Evolutionary conservation across 2,888 invertebrate genomes (phyloP).

Genomic region (Drosophila ustulata): DNA sequence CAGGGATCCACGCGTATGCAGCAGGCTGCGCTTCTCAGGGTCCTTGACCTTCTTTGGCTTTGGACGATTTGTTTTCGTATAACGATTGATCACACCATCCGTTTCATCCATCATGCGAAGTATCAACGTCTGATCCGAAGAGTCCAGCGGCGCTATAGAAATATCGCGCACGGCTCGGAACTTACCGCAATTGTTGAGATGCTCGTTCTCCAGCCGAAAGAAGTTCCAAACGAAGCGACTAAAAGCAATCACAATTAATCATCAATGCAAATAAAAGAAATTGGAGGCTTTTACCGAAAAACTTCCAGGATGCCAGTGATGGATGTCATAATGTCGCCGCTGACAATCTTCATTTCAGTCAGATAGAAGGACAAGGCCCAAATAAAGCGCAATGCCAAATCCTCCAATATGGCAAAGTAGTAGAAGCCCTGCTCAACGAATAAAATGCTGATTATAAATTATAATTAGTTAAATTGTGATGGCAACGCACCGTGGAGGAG

Average conservation of each 20-base stretch:
- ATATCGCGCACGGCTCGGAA: slow-evolving; percentile 99
- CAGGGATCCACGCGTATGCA: slow-evolving; percentile 85
- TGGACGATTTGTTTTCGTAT: slow-evolving; percentile 87
- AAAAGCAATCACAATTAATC: not conserved
- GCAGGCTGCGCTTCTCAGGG: slow-evolving; percentile 86
- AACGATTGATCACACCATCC: slow-evolving; percentile 93
- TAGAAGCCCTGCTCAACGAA: slow-evolving; percentile 89
- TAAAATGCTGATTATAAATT: not conserved
- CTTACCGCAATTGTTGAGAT: slow-evolving; percentile 99
- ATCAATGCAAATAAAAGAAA: not conserved
- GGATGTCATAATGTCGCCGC: slow-evolving; percentile 93
- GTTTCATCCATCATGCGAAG: slow-evolving; percentile 98
- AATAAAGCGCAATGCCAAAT: slow-evolving; percentile 95
- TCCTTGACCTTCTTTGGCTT: slow-evolving; percentile 88
- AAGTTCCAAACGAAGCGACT: slow-evolving; percentile 99
- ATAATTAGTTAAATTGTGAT: too few species aligned
- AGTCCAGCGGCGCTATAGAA: slow-evolving; percentile 96
- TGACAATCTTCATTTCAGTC: slow-evolving; percentile 91
- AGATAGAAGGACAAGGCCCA: slow-evolving; percentile 96
- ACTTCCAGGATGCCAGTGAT: slow-evolving; percentile 94
- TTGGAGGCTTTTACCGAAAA: slow-evolving; percentile 88
- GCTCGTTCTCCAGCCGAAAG: slow-evolving; percentile 99
- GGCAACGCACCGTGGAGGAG: slow-evolving; percentile 91
- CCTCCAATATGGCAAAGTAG: slow-evolving; percentile 98
- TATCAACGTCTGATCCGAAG: slow-evolving; percentile 95